Evolutionary conservation across 2,797 vertebrate species (phyloP).

Genomic region (Cebuella pygmaea): DNA sequence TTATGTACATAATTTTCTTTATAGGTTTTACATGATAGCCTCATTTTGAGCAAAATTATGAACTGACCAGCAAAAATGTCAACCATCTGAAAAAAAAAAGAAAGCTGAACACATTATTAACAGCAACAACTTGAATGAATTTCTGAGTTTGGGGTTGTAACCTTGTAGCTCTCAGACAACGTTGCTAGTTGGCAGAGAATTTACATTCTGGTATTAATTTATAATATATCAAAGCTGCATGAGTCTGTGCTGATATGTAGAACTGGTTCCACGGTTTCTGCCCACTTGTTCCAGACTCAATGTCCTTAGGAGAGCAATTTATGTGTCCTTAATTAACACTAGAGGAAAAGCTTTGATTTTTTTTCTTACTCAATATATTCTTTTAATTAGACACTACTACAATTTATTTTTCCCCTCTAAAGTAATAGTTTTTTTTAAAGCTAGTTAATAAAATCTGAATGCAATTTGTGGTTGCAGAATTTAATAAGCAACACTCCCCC

Average conservation of each 20-base stretch:
- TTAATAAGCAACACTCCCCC: not conserved
- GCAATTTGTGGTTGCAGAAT: not conserved
- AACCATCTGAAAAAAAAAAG: not conserved
- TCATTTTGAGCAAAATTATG: too few species aligned
- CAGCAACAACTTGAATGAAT: not conserved
- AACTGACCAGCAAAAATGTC: not conserved
- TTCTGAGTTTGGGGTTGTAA: not conserved
- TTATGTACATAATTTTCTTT: not conserved
- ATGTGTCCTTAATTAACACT: not conserved
- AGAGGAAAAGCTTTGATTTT: not conserved
- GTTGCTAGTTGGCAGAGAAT: not conserved
- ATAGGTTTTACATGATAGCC: not conserved
- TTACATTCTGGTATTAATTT: not conserved
- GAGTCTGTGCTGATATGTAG: fast-evolving
- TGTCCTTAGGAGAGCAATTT: not conserved
- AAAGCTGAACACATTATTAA: not conserved
- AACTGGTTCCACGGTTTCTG: not conserved
- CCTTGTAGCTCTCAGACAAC: not conserved
- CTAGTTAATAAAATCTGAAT: not conserved
- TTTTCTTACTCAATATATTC: too few species aligned
- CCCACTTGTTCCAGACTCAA: not conserved
- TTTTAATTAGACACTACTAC: not conserved
- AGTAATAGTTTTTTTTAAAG: not conserved
- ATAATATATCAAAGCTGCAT: not conserved
- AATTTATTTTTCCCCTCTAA: not conserved